These are phyloP conservation scores for Alfaro cultratus DNA, from an alignment of 2,797 vertebrate species.

Conservation along the genomic window DNA sequence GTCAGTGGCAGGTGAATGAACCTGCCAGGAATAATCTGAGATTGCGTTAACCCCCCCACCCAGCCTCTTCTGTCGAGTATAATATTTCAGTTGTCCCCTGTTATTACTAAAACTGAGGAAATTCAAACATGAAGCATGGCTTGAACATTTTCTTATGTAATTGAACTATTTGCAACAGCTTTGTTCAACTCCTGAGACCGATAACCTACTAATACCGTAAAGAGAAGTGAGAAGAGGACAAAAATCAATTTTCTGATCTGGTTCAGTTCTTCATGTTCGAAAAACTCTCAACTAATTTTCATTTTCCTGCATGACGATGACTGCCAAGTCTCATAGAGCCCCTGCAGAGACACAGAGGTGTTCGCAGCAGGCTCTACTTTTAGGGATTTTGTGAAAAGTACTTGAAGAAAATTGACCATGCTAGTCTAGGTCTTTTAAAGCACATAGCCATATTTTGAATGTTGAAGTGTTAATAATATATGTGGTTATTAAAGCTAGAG, in stretches of 20 bases:
- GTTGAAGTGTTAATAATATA: conserved; percentile 26
- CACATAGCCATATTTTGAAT: conserved; percentile 33
- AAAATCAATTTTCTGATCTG: conserved; percentile 84
- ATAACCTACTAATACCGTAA: conserved; percentile 82
- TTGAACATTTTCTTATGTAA: conserved; percentile 89
- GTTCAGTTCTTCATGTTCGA: conserved; percentile 74
- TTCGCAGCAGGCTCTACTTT: conserved; percentile 30
- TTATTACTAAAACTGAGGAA: conserved; percentile 83
- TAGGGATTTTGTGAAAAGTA: conserved; percentile 27
- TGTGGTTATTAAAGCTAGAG: conserved; percentile 6
- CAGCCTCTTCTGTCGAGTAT: conserved; percentile 68
- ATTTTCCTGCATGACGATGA: conserved; percentile 55
- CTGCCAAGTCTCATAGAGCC: conserved; percentile 38
- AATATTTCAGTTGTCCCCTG: conserved; percentile 82
- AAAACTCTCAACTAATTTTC: conserved; percentile 50
- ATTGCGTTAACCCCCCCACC: conserved; percentile 79
- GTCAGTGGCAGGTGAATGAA: conserved; percentile 90
- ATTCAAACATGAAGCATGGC: conserved; percentile 90
- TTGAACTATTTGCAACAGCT: conserved; percentile 92
- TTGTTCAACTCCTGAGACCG: conserved; percentile 87
- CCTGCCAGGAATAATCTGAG: conserved; percentile 88
- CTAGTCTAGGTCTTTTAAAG: conserved; percentile 24
- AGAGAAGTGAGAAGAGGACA: conserved; percentile 80
- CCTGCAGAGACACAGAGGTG: conserved; percentile 30
- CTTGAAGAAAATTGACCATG: conserved; percentile 15